phyloP scores from a whole-genome alignment of 2,888 invertebrate genomes.

The Periphyllus acericola region DNA sequence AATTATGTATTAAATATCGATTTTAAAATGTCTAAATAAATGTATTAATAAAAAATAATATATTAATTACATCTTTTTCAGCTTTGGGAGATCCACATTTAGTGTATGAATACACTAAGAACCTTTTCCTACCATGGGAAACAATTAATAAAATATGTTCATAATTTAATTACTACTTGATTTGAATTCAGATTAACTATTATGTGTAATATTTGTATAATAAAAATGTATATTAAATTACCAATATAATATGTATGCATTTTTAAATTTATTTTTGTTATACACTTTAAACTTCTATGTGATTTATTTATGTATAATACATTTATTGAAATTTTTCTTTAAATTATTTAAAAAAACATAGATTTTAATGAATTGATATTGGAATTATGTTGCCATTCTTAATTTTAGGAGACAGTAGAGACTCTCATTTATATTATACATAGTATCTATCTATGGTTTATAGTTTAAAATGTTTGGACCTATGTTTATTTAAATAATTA shows the following conservation, averaged over 20 bases:
- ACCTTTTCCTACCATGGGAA: constrained; percentile 25
- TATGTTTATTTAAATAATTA: too few species aligned
- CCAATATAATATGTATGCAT: not conserved
- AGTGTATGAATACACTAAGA: constrained; percentile 14
- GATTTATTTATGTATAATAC: not conserved
- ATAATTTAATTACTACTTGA: not conserved
- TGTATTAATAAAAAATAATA: not conserved
- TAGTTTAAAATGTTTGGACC: too few species aligned
- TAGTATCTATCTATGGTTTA: too few species aligned
- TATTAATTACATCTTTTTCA: not conserved
- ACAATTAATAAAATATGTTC: constrained; percentile 46
- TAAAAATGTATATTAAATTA: constrained; percentile 21
- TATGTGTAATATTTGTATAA: not conserved
- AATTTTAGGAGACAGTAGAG: too few species aligned
- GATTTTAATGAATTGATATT: too few species aligned
- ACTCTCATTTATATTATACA: too few species aligned
- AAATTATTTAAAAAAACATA: too few species aligned
- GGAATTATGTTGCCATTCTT: too few species aligned
- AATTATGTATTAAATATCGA: too few species aligned
- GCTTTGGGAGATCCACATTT: constrained; percentile 22
- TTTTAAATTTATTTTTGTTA: constrained; percentile 12
- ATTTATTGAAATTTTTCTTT: too few species aligned
- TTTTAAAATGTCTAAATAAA: not conserved
- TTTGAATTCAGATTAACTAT: not conserved
- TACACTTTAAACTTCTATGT: not conserved